These are phyloP conservation scores for Hycleus cichorii DNA, from an alignment of 1,140 invertebrate genomes.

Conservation along the genomic window DNA sequence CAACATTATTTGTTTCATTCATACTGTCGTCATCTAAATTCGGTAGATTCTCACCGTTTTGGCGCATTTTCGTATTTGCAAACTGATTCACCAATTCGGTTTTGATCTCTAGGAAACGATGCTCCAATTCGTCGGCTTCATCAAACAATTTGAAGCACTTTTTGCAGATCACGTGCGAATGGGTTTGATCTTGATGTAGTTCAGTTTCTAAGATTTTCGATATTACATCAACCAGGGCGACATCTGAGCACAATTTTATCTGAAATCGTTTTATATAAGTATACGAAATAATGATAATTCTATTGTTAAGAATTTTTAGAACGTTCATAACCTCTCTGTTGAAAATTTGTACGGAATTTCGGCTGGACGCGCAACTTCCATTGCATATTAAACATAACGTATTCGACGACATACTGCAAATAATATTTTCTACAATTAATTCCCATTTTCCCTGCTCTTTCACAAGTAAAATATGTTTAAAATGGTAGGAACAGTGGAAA, in stretches of 20 bases:
- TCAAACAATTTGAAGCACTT: constrained; percentile 56
- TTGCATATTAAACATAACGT: constrained; percentile 49
- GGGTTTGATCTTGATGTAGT: constrained; percentile 44
- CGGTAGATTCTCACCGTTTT: constrained; percentile 22
- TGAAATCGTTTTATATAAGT: constrained; percentile 11
- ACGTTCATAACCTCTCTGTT: constrained; percentile 32
- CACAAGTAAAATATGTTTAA: too few relatives aligned
- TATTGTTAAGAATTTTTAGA: background rate
- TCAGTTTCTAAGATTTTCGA: constrained; percentile 45
- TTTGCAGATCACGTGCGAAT: constrained; percentile 53
- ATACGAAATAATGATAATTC: background rate
- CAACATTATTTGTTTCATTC: constrained; percentile 5
- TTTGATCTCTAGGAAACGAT: constrained; percentile 27
- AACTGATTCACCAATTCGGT: constrained; percentile 33
- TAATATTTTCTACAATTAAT: too few relatives aligned
- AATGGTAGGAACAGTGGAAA: too few relatives aligned
- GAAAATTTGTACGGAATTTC: constrained; percentile 50
- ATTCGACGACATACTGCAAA: too few relatives aligned
- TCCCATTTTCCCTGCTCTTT: too few relatives aligned
- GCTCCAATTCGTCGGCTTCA: constrained; percentile 54
- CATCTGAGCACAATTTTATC: constrained; percentile 37
- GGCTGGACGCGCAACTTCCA: constrained; percentile 45
- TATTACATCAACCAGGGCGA: constrained; percentile 43
- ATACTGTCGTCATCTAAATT: constrained; percentile 3
- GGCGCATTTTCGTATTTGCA: constrained; percentile 14